Base-by-base conservation (phyloP, 2,113 vertebrate genomes). In the Colistium nudipinnis region DNA sequence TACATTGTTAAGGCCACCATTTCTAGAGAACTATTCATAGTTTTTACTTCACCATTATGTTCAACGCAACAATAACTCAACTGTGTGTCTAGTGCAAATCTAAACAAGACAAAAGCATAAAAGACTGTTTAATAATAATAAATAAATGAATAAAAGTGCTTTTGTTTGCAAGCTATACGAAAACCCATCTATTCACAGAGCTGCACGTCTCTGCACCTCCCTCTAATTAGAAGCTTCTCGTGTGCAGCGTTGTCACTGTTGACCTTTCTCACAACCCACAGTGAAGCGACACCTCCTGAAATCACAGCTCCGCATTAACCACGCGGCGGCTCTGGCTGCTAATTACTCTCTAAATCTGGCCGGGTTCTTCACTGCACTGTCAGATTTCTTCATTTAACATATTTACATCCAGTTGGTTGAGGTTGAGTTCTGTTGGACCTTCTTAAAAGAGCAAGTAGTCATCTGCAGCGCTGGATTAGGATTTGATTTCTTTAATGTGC, bases 331-430 rank as follows among this genome's bases (percentile, higher is more conserved):
- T 66, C 24, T 13, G 13, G 11, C 48, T 62, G 54, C 62, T 82
- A 74, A 77, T 78, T 82, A 74, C 51, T 57, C 20, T 27, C 16
- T 75, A 67, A 78, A 78, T 67, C 56, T 62, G 56, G 54, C n/a
- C 55, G 20, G 27, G n/a, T 52, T 66, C 69, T 79, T 73, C 44
- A 73, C 62, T 45, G 57, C 11, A 28, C 62, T 45, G 57, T 68
- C 44, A 36, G 33, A 20, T 53, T 70, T 82, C 44, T 57, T 31
- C 38, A 74, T 78, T 69, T 53, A 45, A 69, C 35, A 77, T 61
- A 70, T 70, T 82, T 77, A 62, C 44, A 65, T 74, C 70, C 65
- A 20, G 28, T 48, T 44, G 53, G 27, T 27, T 66, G 57, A 61
- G 54, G 64, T 60, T 2, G 2, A 41, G 17, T 74, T 54, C 35